A percentile compares a stretch with the other conserved stretches of the same genome.
Conservation (phyloP, 2,797 vertebrate genomes). For the Tragopan temminckii region DNA sequence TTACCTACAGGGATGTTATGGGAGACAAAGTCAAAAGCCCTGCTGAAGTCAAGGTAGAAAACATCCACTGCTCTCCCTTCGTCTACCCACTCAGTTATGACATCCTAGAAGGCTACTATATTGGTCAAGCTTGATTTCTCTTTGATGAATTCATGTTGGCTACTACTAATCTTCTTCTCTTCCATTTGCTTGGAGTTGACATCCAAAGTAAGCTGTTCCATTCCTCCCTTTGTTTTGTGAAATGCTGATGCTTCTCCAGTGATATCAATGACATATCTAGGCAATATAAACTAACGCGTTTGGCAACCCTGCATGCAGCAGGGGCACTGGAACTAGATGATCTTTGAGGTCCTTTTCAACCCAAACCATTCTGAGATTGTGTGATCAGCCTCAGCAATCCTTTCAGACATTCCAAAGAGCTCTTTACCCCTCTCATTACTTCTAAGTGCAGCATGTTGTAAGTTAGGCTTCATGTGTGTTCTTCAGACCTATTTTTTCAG, state of each 20-base stretch:
- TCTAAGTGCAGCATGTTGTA: background rate
- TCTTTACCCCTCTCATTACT: background rate
- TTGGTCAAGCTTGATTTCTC: background rate
- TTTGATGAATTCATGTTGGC: background rate
- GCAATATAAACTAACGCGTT: too few species aligned
- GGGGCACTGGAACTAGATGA: too few species aligned
- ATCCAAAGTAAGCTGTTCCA: background rate
- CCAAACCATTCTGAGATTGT: too few species aligned
- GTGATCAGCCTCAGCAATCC: background rate
- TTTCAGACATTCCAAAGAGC: background rate
- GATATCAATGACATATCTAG: too few species aligned
- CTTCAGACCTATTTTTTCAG: background rate
- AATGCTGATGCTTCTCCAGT: constrained; percentile 20
- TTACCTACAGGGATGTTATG: background rate
- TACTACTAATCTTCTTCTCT: background rate
- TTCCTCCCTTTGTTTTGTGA: constrained; percentile 40
- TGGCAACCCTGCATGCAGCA: too few species aligned
- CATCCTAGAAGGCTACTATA: background rate
- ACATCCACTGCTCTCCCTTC: background rate
- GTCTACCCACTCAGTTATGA: background rate
- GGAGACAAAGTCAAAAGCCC: background rate
- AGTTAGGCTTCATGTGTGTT: background rate
- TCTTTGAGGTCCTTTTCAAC: too few species aligned
- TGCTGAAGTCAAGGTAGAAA: background rate
- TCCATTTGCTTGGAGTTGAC: background rate